Conservation (phyloP, 2,888 invertebrate genomes). For the Spisula subtruncata region DNA sequence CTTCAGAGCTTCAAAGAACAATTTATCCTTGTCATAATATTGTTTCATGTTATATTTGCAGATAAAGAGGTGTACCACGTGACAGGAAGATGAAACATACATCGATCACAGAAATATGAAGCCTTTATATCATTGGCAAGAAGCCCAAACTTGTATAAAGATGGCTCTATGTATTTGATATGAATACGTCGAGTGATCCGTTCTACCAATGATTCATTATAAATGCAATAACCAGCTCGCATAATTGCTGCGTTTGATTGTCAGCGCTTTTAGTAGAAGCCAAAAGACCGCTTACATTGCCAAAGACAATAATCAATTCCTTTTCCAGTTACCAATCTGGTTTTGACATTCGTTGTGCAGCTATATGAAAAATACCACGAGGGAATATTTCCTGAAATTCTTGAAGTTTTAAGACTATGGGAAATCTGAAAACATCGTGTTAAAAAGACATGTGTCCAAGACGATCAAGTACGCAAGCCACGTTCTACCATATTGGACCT, state of each 20-base stretch:
- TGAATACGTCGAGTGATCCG: neutral
- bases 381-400: neutral
- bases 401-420: neutral
- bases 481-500: no score
- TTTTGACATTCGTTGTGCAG: neutral
- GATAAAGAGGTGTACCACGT: neutral
- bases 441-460: no score
- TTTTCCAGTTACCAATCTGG: neutral
- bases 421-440: no score
- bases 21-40: neutral
- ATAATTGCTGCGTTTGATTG: neutral
- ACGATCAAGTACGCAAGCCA: no score
- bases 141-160: neutral
- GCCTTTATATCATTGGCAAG: neutral
- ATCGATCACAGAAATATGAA: conserved; percentile 3
- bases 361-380: neutral
- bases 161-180: neutral
- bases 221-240: neutral
- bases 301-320: neutral
- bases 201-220: neutral
- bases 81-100: neutral
- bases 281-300: neutral
- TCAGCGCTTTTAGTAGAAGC: conserved; percentile 9
- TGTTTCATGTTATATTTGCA: neutral
- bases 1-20: no score